Percentiles rank a stretch among this genome's conserved stretches.
Evolutionary conservation across 2,113 vertebrate species (phyloP).

Genomic region (Mus spicilegus): DNA sequence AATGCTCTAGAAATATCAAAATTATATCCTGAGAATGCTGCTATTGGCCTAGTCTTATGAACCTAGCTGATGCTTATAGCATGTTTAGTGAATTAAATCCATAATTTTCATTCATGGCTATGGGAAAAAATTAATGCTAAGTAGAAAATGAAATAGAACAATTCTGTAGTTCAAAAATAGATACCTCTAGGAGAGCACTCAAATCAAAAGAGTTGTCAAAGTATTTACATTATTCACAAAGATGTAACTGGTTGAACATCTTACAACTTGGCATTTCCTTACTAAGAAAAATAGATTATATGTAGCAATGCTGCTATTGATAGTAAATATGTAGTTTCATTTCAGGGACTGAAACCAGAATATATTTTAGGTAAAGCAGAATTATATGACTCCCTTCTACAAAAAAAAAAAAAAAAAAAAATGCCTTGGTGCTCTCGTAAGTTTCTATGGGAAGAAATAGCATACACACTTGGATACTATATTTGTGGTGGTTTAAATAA

Average conservation of each 20-base stretch:
- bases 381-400: neutral
- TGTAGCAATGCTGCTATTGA: neutral
- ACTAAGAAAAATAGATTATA: neutral
- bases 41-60: neutral
- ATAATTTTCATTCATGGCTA: neutral
- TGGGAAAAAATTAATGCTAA: neutral
- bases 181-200: accelerated
- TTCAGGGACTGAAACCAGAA: neutral
- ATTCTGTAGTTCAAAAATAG: neutral
- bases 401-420: neutral
- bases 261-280: neutral
- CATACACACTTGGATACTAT: neutral
- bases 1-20: neutral
- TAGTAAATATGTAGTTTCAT: neutral
- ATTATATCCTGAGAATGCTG: neutral
- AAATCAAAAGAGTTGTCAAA: neutral
- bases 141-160: neutral
- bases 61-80: neutral
- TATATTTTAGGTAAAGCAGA: neutral
- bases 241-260: neutral
- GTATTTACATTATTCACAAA: neutral
- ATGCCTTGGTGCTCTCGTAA: neutral
- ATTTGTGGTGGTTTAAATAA: neutral
- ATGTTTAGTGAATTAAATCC: neutral
- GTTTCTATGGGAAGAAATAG: too few relatives aligned